phyloP scores from a whole-genome alignment of 2,113 vertebrate species.

The Astatotilapia flaviijosephi region DNA sequence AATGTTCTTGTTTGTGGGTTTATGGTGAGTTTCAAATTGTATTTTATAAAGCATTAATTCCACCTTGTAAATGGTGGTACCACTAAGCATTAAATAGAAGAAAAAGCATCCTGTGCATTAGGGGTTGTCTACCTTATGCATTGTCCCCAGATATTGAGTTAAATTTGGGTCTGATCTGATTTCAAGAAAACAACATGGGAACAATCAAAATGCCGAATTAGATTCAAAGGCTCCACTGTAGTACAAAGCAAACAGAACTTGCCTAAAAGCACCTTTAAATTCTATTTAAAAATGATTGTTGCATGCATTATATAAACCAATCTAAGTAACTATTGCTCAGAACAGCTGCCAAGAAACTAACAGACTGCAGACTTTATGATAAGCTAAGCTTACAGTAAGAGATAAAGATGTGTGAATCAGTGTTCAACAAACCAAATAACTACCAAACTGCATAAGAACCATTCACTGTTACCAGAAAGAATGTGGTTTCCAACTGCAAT shows the following conservation, averaged over 20 bases:
- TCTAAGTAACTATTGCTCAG: background rate
- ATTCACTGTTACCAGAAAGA: background rate
- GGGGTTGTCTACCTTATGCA: background rate
- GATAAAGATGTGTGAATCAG: background rate
- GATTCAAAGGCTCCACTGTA: background rate
- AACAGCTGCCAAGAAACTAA: background rate
- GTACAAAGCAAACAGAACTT: background rate
- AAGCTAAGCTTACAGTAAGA: background rate
- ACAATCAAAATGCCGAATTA: background rate
- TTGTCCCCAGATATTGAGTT: background rate
- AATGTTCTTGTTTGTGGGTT: background rate
- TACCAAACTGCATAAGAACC: background rate
- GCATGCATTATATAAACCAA: no score
- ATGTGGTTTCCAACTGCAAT: background rate
- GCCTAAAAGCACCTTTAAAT: background rate
- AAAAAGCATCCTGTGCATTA: background rate
- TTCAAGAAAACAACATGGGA: background rate
- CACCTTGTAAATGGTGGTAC: background rate
- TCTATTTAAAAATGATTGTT: background rate
- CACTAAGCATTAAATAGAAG: background rate
- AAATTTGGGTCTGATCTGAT: background rate
- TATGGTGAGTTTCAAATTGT: background rate
- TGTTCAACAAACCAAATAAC: background rate
- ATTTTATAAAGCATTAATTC: background rate
- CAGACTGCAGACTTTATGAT: background rate